These are phyloP conservation scores for Archaeoteleia sp. DNA, from an alignment of 2,888 invertebrate species.

Conservation along the genomic window DNA sequence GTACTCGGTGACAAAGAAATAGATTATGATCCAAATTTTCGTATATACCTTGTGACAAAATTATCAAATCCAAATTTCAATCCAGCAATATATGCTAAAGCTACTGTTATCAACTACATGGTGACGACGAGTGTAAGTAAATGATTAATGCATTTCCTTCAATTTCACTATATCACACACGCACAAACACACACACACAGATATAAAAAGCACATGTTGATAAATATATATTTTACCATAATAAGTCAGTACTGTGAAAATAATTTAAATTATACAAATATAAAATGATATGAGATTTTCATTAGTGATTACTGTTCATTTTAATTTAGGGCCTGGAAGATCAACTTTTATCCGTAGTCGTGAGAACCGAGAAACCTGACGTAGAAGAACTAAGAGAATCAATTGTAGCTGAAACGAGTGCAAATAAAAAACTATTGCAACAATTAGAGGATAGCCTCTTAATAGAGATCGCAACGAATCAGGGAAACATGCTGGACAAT, in stretches of 20 bases:
- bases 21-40: slow-evolving; percentile 91
- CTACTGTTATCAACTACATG: slow-evolving; percentile 93
- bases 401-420: slow-evolving; percentile 88
- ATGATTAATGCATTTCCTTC: too few species aligned
- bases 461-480: slow-evolving; percentile 88
- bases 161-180: too few species aligned
- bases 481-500: slow-evolving; percentile 95
- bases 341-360: slow-evolving; percentile 92
- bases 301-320: background rate
- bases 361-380: slow-evolving; percentile 89
- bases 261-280: too few species aligned
- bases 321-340: slow-evolving; percentile 95
- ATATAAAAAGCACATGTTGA: too few species aligned
- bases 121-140: slow-evolving; percentile 87
- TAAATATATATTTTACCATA: too few species aligned
- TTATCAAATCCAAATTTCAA: slow-evolving; percentile 91
- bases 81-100: slow-evolving; percentile 90
- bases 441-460: slow-evolving; percentile 90
- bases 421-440: slow-evolving; percentile 88
- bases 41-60: slow-evolving; percentile 93
- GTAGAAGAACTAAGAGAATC: slow-evolving; percentile 90
- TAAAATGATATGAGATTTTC: background rate
- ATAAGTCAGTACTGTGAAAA: too few species aligned
- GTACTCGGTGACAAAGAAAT: slow-evolving; percentile 91
- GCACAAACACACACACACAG: too few species aligned